phyloP scores from a whole-genome alignment of 2,888 invertebrate genomes.

The Tuta absoluta region DNA sequence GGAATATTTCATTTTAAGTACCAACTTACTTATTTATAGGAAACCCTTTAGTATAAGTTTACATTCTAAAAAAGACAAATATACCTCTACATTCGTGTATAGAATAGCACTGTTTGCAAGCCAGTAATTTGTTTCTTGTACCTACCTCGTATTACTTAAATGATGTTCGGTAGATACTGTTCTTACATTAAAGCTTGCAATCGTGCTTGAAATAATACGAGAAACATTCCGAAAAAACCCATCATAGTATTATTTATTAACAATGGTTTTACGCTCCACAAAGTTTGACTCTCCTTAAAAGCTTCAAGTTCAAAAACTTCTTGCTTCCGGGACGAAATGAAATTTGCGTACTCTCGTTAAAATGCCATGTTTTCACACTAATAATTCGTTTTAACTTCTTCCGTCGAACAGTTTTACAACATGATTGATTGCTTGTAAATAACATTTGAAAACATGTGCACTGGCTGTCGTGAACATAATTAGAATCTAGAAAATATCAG shows the following conservation, averaged over 20 bases:
- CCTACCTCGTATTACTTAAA: too few relatives aligned
- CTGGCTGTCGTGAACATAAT: too few relatives aligned
- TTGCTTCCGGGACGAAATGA: not conserved
- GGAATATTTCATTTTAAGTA: not conserved
- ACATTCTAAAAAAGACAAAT: too few relatives aligned
- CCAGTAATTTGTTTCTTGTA: too few relatives aligned
- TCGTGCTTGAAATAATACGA: not conserved
- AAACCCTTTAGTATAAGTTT: too few relatives aligned
- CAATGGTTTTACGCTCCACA: conserved; percentile 6
- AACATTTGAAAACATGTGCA: too few relatives aligned
- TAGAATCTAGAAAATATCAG: too few relatives aligned
- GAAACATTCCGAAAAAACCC: not conserved
- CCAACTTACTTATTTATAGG: too few relatives aligned
- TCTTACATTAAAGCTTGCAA: not conserved
- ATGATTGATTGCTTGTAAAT: too few relatives aligned
- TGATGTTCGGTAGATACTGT: too few relatives aligned
- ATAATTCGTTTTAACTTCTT: conserved; percentile 13
- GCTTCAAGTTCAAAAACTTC: not conserved
- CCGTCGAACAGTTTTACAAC: not conserved
- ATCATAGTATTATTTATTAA: conserved; percentile 8
- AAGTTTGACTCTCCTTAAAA: not conserved
- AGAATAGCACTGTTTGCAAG: too few relatives aligned
- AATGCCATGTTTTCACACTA: conserved; percentile 3
- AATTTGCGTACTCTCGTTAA: conserved; percentile 7
- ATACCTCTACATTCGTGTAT: too few relatives aligned